Evolutionary conservation across 2,113 vertebrate species (phyloP).

Genomic region (Antechinus flavipes): DNA sequence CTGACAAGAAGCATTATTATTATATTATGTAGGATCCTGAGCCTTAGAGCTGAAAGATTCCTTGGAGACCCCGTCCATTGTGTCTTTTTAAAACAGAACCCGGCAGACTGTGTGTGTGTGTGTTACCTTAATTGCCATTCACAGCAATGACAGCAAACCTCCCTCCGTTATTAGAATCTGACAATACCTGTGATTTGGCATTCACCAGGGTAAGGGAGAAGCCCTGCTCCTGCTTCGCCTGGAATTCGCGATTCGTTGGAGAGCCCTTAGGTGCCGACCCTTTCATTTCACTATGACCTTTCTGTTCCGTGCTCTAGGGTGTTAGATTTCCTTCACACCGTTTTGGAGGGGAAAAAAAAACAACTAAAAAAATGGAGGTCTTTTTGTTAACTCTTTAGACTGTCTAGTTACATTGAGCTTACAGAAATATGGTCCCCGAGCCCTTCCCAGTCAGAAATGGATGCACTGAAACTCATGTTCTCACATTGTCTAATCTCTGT

Average conservation of each 20-base stretch:
- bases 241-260: background rate
- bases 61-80: accelerated
- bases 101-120: background rate
- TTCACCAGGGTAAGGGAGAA: accelerated
- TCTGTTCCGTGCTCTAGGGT: background rate
- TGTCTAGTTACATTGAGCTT: background rate
- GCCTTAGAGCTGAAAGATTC: background rate
- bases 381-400: background rate
- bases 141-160: background rate
- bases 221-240: too few species aligned
- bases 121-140: background rate
- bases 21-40: background rate
- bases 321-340: background rate
- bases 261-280: background rate
- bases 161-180: background rate
- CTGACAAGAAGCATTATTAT: background rate
- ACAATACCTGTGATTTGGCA: background rate
- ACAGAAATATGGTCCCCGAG: background rate
- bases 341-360: background rate
- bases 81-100: background rate
- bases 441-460: background rate
- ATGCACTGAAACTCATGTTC: background rate
- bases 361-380: background rate
- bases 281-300: background rate
- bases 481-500: accelerated